Conservation (phyloP, 1,140 invertebrate genomes). For the Drosophila sp. region DNA sequence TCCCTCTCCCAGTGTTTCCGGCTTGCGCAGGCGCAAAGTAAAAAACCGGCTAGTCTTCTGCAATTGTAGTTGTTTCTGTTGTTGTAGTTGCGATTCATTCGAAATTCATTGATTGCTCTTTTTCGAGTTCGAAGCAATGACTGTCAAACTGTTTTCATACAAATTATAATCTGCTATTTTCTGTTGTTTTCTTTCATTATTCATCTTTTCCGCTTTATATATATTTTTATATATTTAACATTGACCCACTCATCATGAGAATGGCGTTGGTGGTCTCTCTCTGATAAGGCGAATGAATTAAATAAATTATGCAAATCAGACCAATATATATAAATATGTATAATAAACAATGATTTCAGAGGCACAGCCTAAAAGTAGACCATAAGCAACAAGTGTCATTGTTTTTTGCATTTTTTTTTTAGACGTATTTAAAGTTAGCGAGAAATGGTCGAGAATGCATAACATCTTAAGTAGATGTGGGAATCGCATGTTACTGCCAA, state of each 20-base stretch:
- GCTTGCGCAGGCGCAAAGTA: slow-evolving; percentile 42
- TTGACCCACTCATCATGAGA: slow-evolving; percentile 61
- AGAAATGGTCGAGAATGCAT: no score
- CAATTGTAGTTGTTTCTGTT: slow-evolving; percentile 47
- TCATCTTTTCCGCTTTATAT: slow-evolving; percentile 40
- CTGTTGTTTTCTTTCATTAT: slow-evolving; percentile 17
- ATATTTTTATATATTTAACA: slow-evolving; percentile 34
- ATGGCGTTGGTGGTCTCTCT: background rate
- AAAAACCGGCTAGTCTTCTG: slow-evolving; percentile 52
- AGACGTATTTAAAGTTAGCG: background rate
- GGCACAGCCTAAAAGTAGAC: slow-evolving; percentile 54
- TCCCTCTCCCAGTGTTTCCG: slow-evolving; percentile 32
- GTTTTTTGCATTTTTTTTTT: no score
- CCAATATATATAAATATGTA: slow-evolving; percentile 29
- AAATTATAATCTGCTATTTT: slow-evolving; percentile 17
- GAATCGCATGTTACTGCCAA: no score
- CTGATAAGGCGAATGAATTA: slow-evolving; percentile 28
- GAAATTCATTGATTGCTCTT: slow-evolving; percentile 58
- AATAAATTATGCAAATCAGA: slow-evolving; percentile 1
- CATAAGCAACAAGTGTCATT: background rate
- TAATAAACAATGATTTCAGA: slow-evolving; percentile 5
- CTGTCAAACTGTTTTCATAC: slow-evolving; percentile 17
- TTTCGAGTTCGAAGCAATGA: slow-evolving; percentile 30
- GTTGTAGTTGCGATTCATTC: slow-evolving; percentile 50
- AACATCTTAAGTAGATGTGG: no score